Percentiles rank a stretch among this genome's conserved stretches.
Conservation (phyloP, 1,140 invertebrate genomes). For the Drosophila persimilis region DNA sequence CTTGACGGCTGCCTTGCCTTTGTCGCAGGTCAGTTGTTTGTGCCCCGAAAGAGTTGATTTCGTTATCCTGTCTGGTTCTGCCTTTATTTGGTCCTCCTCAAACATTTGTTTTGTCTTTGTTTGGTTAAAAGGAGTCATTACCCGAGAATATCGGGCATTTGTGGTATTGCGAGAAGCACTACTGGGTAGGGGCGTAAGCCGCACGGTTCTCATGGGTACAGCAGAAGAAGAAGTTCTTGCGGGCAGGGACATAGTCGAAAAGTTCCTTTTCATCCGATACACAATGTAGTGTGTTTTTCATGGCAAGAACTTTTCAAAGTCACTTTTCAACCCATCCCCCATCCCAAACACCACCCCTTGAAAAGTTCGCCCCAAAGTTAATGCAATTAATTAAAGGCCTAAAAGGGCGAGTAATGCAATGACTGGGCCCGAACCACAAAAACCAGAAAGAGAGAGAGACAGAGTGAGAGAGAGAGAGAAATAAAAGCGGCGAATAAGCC, state of each 20-base stretch:
- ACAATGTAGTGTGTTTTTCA: too few relatives aligned
- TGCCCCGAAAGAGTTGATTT: constrained; percentile 49
- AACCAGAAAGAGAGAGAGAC: background rate
- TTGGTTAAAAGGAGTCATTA: constrained; percentile 75
- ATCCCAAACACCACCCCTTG: background rate
- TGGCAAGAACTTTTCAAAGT: too few relatives aligned
- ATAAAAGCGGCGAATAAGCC: background rate
- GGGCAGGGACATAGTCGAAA: too few relatives aligned
- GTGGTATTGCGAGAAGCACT: too few relatives aligned
- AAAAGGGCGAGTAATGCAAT: constrained; percentile 23
- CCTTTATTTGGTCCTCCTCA: constrained; percentile 36
- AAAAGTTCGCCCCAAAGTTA: constrained; percentile 4
- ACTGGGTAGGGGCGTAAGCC: too few relatives aligned
- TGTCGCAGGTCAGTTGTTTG: constrained; percentile 77
- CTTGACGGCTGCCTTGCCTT: constrained; percentile 34
- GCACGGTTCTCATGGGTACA: too few relatives aligned
- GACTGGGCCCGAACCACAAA: background rate
- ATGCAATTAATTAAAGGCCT: constrained; percentile 33
- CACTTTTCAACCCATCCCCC: too few relatives aligned
- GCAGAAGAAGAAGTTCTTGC: too few relatives aligned
- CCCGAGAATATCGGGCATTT: constrained; percentile 3
- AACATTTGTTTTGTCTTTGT: constrained; percentile 72
- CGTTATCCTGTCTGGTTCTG: constrained; percentile 41
- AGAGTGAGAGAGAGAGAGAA: background rate
- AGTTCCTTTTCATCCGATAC: too few relatives aligned